These are phyloP conservation scores for Euzetes globulus DNA, from an alignment of 2,888 invertebrate genomes.

Conservation along the genomic window DNA sequence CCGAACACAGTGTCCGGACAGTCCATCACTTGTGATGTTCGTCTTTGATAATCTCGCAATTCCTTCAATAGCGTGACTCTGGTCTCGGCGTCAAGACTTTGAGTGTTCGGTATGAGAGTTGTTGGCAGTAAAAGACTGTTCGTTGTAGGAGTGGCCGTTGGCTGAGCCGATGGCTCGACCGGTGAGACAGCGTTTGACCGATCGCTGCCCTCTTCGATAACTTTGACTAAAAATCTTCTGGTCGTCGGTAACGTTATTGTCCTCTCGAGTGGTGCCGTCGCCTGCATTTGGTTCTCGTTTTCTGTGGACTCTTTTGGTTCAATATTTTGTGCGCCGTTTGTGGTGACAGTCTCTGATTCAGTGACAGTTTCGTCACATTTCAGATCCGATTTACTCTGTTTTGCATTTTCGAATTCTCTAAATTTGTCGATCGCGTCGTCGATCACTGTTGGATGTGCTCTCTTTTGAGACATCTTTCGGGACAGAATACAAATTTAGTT, in stretches of 20 bases:
- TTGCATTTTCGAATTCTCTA: slow-evolving; percentile 59
- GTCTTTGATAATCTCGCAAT: slow-evolving; percentile 33
- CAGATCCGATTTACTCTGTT: slow-evolving; percentile 55
- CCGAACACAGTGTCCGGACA: neutral
- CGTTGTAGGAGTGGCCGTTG: neutral
- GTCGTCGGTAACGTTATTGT: slow-evolving; percentile 39
- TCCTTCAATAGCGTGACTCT: slow-evolving; percentile 37
- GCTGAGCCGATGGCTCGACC: neutral
- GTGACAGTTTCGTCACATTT: neutral
- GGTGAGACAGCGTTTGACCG: neutral
- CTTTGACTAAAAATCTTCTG: slow-evolving; percentile 31
- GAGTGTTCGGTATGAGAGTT: slow-evolving; percentile 39
- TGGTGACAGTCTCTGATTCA: neutral
- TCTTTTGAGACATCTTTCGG: slow-evolving; percentile 59
- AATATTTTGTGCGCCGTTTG: neutral
- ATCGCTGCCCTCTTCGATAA: slow-evolving; percentile 30
- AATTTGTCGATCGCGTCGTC: slow-evolving; percentile 83
- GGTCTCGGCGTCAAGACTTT: slow-evolving; percentile 38
- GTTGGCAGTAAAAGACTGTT: slow-evolving; percentile 4
- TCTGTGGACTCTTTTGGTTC: neutral
- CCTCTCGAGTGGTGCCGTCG: slow-evolving; percentile 43
- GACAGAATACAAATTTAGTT: neutral
- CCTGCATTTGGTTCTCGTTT: neutral
- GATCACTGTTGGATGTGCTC: slow-evolving; percentile 76
- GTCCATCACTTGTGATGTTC: slow-evolving; percentile 14